Conservation (phyloP, 2,797 vertebrate species). For the Sebastiscus albofasciatus region DNA sequence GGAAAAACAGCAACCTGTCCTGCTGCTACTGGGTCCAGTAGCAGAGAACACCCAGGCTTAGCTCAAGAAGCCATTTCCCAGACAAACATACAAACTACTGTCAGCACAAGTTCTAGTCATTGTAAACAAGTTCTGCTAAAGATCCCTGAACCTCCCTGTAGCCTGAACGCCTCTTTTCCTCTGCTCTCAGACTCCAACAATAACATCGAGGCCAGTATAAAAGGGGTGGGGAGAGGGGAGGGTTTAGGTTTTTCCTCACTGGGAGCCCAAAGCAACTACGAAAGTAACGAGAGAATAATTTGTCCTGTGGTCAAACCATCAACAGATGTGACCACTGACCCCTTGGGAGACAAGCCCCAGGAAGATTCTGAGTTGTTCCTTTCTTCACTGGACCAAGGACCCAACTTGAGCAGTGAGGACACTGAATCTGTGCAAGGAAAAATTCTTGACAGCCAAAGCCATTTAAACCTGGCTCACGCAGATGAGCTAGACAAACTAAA, state of each 20-base stretch:
- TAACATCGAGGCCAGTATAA: constrained; percentile 47
- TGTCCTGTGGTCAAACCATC: constrained; percentile 11
- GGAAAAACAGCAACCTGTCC: constrained; percentile 3
- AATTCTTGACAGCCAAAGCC: constrained; percentile 5
- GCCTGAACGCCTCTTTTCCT: constrained; percentile 5
- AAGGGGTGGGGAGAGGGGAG: not conserved
- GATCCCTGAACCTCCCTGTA: constrained; percentile 2
- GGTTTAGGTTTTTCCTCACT: not conserved
- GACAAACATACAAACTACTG: constrained; percentile 27
- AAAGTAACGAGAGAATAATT: constrained; percentile 26
- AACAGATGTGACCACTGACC: constrained; percentile 3
- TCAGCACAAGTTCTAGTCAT: constrained; percentile 1
- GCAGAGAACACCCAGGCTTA: not conserved
- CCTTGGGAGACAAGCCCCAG: not conserved
- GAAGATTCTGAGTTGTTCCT: constrained; percentile 4
- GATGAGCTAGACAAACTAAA: constrained; percentile 27
- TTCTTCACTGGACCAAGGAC: constrained; percentile 26
- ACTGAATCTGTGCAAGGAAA: constrained; percentile 18
- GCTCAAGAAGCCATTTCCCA: not conserved
- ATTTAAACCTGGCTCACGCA: constrained; percentile 4
- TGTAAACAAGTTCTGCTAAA: constrained; percentile 21
- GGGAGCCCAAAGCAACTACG: constrained; percentile 12
- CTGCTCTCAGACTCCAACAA: constrained; percentile 71
- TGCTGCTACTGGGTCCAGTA: constrained; percentile 1
- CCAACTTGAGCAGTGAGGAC: constrained; percentile 46